phyloP scores from a whole-genome alignment of 2,113 vertebrate species.

The Xiphorhynchus elegans region DNA sequence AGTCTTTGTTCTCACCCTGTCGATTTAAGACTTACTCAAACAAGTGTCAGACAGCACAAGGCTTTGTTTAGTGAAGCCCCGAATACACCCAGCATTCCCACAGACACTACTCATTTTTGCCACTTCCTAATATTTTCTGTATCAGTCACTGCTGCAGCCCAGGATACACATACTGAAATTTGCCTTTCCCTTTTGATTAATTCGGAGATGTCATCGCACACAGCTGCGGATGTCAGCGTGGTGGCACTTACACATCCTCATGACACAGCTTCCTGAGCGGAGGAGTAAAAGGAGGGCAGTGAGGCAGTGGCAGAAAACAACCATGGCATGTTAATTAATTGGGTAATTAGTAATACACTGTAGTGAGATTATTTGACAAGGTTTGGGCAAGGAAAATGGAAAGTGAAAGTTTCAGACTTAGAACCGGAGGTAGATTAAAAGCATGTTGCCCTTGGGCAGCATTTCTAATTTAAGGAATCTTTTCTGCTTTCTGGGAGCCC shows the following conservation, averaged over 20 bases:
- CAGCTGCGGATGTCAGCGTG: neutral
- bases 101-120: neutral
- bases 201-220: neutral
- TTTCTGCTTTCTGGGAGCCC: neutral
- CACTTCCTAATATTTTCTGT: neutral
- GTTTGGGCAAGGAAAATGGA: neutral
- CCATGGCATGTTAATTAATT: neutral
- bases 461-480: neutral
- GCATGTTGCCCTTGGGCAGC: accelerated
- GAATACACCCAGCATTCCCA: neutral
- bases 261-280: neutral
- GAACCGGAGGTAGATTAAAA: neutral
- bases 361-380: neutral
- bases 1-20: neutral
- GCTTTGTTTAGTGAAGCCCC: neutral
- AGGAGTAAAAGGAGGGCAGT: neutral
- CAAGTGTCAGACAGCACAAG: neutral
- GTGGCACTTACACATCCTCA: neutral
- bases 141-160: neutral
- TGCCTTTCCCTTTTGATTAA: constrained; percentile 54
- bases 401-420: neutral
- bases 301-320: neutral
- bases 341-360: neutral
- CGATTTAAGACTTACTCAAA: neutral
- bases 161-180: neutral